A percentile compares a stretch with the other conserved stretches of the same genome.
These are phyloP conservation scores for Characodon lateralis DNA, from an alignment of 2,797 vertebrate species.

Conservation along the genomic window DNA sequence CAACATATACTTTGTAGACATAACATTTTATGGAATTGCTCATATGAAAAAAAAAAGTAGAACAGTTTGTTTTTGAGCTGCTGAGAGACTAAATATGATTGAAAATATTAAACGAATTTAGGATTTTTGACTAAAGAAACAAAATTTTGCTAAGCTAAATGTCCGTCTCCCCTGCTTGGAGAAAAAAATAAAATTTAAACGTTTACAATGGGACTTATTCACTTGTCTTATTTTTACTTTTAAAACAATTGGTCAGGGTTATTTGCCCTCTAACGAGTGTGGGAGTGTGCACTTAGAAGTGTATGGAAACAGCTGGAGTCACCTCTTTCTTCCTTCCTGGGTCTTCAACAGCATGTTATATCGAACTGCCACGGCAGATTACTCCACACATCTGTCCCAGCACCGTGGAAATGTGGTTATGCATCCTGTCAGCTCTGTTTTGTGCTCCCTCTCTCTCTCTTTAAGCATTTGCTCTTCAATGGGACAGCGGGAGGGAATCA, in stretches of 20 bases:
- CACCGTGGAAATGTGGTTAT: conserved; percentile 98
- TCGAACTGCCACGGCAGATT: conserved; percentile 92
- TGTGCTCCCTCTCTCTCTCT: conserved; percentile 45
- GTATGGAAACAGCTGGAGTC: conserved; percentile 90
- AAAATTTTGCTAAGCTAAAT: not conserved
- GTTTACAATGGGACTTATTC: conserved; percentile 22
- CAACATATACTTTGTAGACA: too few relatives aligned
- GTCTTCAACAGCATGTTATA: conserved; percentile 93
- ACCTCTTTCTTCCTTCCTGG: conserved; percentile 80
- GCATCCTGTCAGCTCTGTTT: conserved; percentile 90
- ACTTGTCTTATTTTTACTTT: conserved; percentile 68
- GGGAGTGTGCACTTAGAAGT: conserved; percentile 83
- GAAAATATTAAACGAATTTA: not conserved
- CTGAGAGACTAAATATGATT: not conserved
- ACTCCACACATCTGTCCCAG: conserved; percentile 94
- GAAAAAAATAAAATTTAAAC: not conserved
- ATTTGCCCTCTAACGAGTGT: conserved; percentile 90
- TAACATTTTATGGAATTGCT: not conserved
- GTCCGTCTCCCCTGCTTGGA: not conserved
- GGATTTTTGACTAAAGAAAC: not conserved
- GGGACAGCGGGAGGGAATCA: conserved; percentile 20
- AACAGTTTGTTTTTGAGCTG: not conserved
- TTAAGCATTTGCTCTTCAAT: conserved; percentile 44
- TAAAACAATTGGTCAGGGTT: conserved; percentile 85
- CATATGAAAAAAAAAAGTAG: not conserved